A percentile compares a stretch with the other conserved stretches of the same genome.
phyloP scores from a whole-genome alignment of 2,888 invertebrate genomes.

The Iphiclides podalirius region DNA sequence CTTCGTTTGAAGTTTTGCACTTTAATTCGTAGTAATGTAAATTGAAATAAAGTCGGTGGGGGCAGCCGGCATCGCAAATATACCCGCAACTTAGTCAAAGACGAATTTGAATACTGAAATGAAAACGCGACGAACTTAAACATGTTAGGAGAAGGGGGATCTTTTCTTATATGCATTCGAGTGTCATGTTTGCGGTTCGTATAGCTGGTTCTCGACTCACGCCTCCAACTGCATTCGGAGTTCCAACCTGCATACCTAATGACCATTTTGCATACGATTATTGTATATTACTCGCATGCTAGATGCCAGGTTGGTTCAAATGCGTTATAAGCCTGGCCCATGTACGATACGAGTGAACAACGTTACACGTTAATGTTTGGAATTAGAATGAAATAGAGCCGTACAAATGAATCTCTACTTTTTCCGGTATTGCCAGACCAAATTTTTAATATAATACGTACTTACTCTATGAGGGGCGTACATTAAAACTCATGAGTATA shows the following conservation, averaged over 20 bases:
- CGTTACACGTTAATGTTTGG: background rate
- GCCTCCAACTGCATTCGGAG: slow-evolving; percentile 32
- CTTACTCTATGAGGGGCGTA: too few relatives aligned
- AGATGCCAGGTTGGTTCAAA: slow-evolving; percentile 12
- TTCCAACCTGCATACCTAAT: slow-evolving; percentile 42
- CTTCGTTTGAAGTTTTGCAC: slow-evolving; percentile 18
- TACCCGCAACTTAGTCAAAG: slow-evolving; percentile 12
- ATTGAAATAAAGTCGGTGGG: slow-evolving; percentile 20
- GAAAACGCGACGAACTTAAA: slow-evolving; percentile 6
- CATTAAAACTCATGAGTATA: too few relatives aligned
- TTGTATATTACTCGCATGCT: slow-evolving; percentile 28
- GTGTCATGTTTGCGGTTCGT: slow-evolving; percentile 2
- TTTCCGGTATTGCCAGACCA: background rate
- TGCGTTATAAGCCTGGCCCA: background rate
- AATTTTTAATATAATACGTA: background rate
- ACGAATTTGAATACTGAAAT: slow-evolving; percentile 11
- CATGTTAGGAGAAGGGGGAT: background rate
- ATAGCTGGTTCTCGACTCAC: slow-evolving; percentile 4
- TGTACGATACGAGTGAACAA: background rate
- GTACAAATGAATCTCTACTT: background rate
- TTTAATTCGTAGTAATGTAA: slow-evolving; percentile 20
- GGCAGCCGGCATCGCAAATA: slow-evolving; percentile 10
- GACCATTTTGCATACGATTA: slow-evolving; percentile 44
- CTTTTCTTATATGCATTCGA: slow-evolving; percentile 3
- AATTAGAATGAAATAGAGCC: background rate